Base-by-base conservation (phyloP, 2,797 vertebrate genomes). In the Atherinosoma microstoma region DNA sequence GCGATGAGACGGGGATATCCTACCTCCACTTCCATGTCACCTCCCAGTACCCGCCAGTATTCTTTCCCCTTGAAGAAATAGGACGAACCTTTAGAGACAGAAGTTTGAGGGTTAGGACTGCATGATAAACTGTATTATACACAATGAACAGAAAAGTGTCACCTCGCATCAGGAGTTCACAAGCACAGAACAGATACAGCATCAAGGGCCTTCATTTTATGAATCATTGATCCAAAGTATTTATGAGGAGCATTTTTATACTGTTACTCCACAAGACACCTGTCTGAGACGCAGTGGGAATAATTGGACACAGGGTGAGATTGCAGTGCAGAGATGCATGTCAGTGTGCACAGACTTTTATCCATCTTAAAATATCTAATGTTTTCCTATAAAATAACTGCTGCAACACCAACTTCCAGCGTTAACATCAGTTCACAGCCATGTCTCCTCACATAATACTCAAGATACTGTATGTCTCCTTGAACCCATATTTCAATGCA, bases 1-100 rank as follows among this genome's bases (percentile, higher is more conserved):
- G 96, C 96, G 0, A 96, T 96, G 83, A 96, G 93, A 70, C 93
- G 96, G 0, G 98, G 98, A 75, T 94, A 98, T 0, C 95, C 96
- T 0, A 92, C 88, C 45, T 97, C 97, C 0, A 70, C 96, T 78
- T 97, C 96, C 94, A 96, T 94, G 70, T 96, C 94, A 0, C 96
- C 95, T 80, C 96, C 96, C 9, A 89, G 85, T 65, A 99, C 95
- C 15, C 18, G 35, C 24, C 51, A 47, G 47, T 99, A 99, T 40
- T 99, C 95, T 80, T 94, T 96, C 73, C 97, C 97, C 24, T 95
- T 97, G 90, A 99, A 99, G 92, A 99, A 99, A 86, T 99, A 99
- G 34, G 95, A 96, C 0, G 97, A 95, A 57, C 97, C 97, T 98
- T 82, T 16, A 3, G 63, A 59, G 65, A 64, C 24, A 67, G 20